Conservation (phyloP, 2,888 invertebrate genomes). For the Nemapogon koenigi region DNA sequence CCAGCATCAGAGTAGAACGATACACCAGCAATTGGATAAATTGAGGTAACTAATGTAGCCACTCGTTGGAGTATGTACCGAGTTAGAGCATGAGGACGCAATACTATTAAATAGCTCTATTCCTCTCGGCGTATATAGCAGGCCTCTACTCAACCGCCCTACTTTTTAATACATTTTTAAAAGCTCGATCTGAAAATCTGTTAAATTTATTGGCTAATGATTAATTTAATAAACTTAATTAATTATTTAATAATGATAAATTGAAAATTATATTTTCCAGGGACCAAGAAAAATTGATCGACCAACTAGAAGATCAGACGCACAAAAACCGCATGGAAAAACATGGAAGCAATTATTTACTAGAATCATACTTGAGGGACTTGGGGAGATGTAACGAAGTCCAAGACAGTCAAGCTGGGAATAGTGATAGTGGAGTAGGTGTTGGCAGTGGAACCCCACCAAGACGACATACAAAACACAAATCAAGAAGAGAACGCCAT, state of each 20-base stretch:
- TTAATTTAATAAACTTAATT: too few species aligned
- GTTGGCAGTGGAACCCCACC: constrained; percentile 70
- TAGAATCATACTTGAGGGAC: constrained; percentile 74
- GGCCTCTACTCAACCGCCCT: too few species aligned
- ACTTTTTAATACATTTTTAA: too few species aligned
- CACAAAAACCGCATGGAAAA: constrained; percentile 76
- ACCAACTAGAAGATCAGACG: constrained; percentile 78
- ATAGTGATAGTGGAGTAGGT: constrained; percentile 73
- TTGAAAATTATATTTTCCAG: constrained; percentile 29
- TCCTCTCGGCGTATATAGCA: too few species aligned
- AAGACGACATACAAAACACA: constrained; percentile 57
- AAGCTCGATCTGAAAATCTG: too few species aligned
- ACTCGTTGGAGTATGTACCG: too few species aligned
- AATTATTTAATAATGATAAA: neutral
- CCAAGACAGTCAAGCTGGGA: constrained; percentile 66
- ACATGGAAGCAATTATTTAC: constrained; percentile 79
- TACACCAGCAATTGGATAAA: constrained; percentile 55
- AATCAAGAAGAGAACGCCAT: constrained; percentile 58
- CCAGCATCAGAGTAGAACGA: constrained; percentile 53
- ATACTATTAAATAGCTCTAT: too few species aligned
- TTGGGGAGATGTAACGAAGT: constrained; percentile 48
- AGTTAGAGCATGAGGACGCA: too few species aligned
- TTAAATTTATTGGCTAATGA: too few species aligned
- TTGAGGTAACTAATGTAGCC: too few species aligned
- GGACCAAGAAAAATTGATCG: constrained; percentile 80